These are phyloP conservation scores for Campoletis sonorensis DNA, from an alignment of 1,140 invertebrate genomes.

Conservation along the genomic window DNA sequence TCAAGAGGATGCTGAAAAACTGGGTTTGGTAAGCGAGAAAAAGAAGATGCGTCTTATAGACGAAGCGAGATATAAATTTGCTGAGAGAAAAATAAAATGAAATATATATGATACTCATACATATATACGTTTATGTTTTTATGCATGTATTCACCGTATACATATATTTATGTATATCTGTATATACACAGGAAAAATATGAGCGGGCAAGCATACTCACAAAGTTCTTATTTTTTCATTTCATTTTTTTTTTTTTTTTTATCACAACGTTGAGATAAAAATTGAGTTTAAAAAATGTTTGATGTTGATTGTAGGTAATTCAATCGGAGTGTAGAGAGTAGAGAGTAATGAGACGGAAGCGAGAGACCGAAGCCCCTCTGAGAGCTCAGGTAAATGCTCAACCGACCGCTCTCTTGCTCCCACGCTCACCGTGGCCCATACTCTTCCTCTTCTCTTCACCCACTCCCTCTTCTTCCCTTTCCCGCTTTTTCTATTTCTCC, in stretches of 20 bases:
- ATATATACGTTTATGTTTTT: constrained; percentile 1
- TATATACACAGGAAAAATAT: not conserved
- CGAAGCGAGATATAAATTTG: not conserved
- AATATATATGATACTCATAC: not conserved
- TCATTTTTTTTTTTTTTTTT: constrained; percentile 40
- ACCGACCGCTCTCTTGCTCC: constrained; percentile 50
- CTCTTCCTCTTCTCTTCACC: not conserved
- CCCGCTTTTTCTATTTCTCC: not conserved
- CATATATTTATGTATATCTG: constrained; percentile 2
- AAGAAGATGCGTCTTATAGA: not conserved
- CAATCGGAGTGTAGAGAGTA: constrained; percentile 67
- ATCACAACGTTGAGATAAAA: constrained; percentile 52
- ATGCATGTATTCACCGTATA: not conserved
- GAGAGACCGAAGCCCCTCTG: constrained; percentile 57
- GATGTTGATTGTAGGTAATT: constrained; percentile 72
- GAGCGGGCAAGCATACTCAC: constrained; percentile 11
- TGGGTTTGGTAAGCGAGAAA: not conserved
- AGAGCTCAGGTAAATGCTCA: constrained; percentile 64
- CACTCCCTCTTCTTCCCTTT: not conserved
- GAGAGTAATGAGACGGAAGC: constrained; percentile 71
- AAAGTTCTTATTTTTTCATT: constrained; percentile 2
- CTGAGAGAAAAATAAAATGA: constrained; percentile 7
- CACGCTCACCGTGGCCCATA: constrained; percentile 18
- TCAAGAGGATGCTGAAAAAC: not conserved
- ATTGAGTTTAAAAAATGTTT: constrained; percentile 72